Evolutionary conservation across 2,888 invertebrate genomes (phyloP).

Genomic region (Caenorhabditis sinica): DNA sequence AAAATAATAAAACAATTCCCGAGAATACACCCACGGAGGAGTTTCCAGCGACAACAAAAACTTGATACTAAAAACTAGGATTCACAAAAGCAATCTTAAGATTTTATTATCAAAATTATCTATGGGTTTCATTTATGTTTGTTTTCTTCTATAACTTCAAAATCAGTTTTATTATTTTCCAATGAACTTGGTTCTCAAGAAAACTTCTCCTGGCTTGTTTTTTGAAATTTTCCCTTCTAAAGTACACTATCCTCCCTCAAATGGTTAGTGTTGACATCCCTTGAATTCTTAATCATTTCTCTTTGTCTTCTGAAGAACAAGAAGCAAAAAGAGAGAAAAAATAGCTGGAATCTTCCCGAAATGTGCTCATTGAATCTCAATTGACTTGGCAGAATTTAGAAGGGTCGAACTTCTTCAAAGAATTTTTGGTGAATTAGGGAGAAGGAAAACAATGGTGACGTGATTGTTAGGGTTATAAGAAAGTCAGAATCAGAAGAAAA

Average conservation of each 20-base stretch:
- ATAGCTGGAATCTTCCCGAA: not conserved
- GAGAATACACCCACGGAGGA: too few relatives aligned
- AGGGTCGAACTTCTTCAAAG: not conserved
- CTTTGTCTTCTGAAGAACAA: slow-evolving; percentile 5
- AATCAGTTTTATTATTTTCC: too few relatives aligned
- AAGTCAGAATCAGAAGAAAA: slow-evolving; percentile 21
- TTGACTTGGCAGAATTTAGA: not conserved
- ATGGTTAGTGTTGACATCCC: slow-evolving; percentile 7
- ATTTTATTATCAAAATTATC: too few relatives aligned
- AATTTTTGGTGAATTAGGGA: not conserved
- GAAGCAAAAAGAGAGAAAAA: not conserved
- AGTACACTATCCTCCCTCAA: not conserved
- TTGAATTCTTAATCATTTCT: slow-evolving; percentile 14
- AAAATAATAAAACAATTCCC: too few relatives aligned
- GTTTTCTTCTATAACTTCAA: too few relatives aligned
- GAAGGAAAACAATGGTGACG: slow-evolving; percentile 16
- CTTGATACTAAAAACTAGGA: too few relatives aligned
- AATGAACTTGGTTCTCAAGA: too few relatives aligned
- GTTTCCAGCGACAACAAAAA: too few relatives aligned
- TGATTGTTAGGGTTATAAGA: slow-evolving; percentile 5
- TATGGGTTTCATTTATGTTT: too few relatives aligned
- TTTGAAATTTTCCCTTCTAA: not conserved
- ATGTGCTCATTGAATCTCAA: slow-evolving; percentile 11
- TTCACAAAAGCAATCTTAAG: too few relatives aligned
- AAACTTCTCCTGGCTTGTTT: too few relatives aligned